These are phyloP conservation scores for Lamellibrachia columna DNA, from an alignment of 2,888 invertebrate genomes.

Conservation along the genomic window DNA sequence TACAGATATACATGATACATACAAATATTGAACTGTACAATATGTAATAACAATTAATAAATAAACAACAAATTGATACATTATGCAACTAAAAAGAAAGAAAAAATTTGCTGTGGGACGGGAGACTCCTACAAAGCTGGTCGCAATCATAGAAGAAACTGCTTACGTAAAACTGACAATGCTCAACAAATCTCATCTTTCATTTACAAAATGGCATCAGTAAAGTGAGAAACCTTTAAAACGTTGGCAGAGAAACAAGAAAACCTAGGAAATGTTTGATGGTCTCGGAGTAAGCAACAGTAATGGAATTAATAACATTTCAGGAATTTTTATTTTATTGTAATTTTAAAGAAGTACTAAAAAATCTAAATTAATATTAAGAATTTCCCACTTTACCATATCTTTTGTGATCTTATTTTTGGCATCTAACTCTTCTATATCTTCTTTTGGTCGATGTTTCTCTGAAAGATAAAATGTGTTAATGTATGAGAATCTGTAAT, in stretches of 20 bases:
- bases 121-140: no score
- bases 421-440: constrained; percentile 54
- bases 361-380: background rate
- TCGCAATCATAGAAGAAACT: no score
- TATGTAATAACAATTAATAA: no score
- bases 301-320: background rate
- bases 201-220: background rate
- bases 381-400: constrained; percentile 49
- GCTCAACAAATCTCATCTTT: no score
- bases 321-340: background rate
- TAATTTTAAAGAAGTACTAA: background rate
- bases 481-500: background rate
- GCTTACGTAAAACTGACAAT: no score
- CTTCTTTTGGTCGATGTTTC: constrained; percentile 57
- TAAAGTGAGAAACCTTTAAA: background rate
- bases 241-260: background rate
- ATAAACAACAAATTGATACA: no score
- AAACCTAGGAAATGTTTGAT: background rate
- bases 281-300: background rate
- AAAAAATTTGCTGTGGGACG: no score
- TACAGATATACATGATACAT: no score
- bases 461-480: constrained; percentile 40
- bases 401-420: constrained; percentile 61
- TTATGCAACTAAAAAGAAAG: no score
- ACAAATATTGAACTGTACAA: no score